phyloP scores from a whole-genome alignment of 2,113 vertebrate genomes.

The Ascaphus truei region DNA sequence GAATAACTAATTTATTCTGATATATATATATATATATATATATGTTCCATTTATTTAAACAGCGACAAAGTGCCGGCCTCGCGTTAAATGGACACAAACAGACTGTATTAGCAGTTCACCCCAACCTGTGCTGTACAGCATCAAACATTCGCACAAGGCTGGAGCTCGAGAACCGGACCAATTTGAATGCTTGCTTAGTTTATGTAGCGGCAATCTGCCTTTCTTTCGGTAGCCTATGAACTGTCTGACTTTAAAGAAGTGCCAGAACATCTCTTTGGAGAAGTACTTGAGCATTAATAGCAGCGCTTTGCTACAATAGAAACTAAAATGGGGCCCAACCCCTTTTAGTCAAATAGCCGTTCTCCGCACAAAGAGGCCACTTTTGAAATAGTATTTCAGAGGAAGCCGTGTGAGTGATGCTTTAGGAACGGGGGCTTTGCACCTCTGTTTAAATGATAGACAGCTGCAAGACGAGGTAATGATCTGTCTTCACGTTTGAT shows the following conservation, averaged over 20 bases:
- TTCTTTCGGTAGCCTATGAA: conserved; percentile 38
- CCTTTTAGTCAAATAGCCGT: conserved; percentile 46
- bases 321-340: conserved; percentile 45
- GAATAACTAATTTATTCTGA: too few species aligned
- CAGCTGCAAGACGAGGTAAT: conserved; percentile 50
- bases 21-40: too few species aligned
- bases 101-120: too few species aligned
- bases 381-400: conserved; percentile 50
- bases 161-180: conserved; percentile 19
- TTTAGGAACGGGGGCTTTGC: conserved; percentile 33
- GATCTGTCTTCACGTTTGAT: conserved; percentile 51
- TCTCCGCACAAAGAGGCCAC: conserved; percentile 20
- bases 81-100: too few species aligned
- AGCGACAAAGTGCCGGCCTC: too few species aligned
- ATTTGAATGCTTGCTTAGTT: conserved; percentile 35
- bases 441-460: conserved; percentile 42
- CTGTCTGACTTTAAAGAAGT: conserved; percentile 42
- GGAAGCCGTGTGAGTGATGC: conserved; percentile 42
- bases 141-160: background rate
- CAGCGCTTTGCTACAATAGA: conserved; percentile 46
- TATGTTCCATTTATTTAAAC: too few species aligned
- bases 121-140: too few species aligned
- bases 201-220: conserved; percentile 18
- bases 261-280: conserved; percentile 39
- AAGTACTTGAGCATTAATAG: conserved; percentile 46